A percentile compares a stretch with the other conserved stretches of the same genome.
Conservation (phyloP, 2,888 invertebrate genomes). For the Meiosimyza platycephala region DNA sequence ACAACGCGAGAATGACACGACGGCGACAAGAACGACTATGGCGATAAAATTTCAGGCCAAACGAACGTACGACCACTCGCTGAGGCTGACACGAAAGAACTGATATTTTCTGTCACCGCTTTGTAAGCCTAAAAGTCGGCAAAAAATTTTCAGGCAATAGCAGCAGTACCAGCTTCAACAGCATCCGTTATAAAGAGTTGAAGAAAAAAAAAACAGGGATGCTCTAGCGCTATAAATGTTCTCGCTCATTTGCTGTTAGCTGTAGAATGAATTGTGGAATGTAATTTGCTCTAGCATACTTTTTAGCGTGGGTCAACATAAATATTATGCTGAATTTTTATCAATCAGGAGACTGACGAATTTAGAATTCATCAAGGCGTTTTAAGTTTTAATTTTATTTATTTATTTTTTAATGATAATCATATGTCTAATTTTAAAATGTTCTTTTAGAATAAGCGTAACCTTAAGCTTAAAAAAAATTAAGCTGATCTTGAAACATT, state of each 20-base stretch:
- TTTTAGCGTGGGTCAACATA: constrained; percentile 16
- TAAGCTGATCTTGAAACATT: no score
- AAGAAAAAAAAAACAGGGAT: constrained; percentile 1
- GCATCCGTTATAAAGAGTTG: not conserved
- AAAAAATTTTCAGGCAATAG: constrained; percentile 42
- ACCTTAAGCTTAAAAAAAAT: no score
- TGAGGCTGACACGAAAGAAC: constrained; percentile 59
- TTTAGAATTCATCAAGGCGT: no score
- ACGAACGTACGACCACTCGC: constrained; percentile 53
- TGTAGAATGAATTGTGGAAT: constrained; percentile 35
- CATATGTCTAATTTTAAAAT: no score
- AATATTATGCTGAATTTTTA: not conserved
- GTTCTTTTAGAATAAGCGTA: no score
- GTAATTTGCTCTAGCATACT: constrained; percentile 9
- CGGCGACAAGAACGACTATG: not conserved
- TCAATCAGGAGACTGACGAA: constrained; percentile 19
- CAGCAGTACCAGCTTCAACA: constrained; percentile 48
- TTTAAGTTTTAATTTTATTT: no score
- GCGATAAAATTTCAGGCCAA: constrained; percentile 18
- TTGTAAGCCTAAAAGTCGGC: constrained; percentile 49
- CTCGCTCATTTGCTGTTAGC: not conserved
- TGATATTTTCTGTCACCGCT: constrained; percentile 49
- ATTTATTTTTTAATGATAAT: no score
- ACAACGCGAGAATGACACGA: not conserved
- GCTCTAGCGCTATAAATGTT: not conserved